Evolutionary conservation across 2,888 invertebrate species (phyloP), one percentile per base, ranked within the genome.

Genomic region (Temnothorax unifasciatus): DNA sequence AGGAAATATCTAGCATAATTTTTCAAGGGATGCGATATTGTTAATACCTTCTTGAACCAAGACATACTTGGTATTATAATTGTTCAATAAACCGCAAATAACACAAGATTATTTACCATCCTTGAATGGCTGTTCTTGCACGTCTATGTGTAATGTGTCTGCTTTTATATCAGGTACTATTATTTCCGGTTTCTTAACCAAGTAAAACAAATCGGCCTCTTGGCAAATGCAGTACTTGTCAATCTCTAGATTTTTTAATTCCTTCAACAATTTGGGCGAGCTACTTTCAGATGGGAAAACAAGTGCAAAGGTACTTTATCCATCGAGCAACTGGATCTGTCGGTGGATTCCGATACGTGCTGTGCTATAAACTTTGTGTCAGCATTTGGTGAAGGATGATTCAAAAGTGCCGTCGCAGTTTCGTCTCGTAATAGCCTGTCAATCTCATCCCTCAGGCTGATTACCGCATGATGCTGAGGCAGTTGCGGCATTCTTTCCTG

Each of bases 391-490:
- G 96, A 96, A 1, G 96, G 96, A 9, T 96, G 94, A 91, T 96
- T 96, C 66, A 97, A 94, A 64, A 96, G 93, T n/a, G 97, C 96
- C 0, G 97, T 97, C 0, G 96, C 96, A 25, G 97, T 97, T 95
- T 97, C 97, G 92, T 97, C 97, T 89, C 95, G 95, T 83, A 97
- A 93, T 85, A 97, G 94, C 97, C 97, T 97, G 91, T 97, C 96
- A 69, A 97, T 96, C 96, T 96, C 96, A 50, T 96, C 96, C 64
- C 96, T 95, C 73, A 96, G 94, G 82, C 94, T 95, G 41, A 95
- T 95, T 18, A 97, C 95, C 0, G 97, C 96, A 84, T 95, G 95
- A 86, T 96, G 96, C 92, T 97, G 97, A 87, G 96, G 96, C 63
- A 96, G 91, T 89, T 96, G 95, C 21, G 92, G 88, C 68, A 94